phyloP scores from a whole-genome alignment of 2,888 invertebrate species.

The Megastigmus dorsalis region DNA sequence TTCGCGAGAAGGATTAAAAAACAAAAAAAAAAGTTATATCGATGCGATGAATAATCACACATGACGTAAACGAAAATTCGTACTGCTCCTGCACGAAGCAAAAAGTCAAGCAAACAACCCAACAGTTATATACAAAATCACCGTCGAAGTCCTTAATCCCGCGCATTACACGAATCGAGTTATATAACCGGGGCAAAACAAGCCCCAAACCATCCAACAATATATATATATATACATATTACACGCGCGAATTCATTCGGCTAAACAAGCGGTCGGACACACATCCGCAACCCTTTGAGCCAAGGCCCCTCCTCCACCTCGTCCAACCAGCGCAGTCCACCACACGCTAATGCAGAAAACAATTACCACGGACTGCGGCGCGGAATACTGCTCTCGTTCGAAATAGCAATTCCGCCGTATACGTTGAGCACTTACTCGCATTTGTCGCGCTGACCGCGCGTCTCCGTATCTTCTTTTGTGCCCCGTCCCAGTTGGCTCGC shows the following conservation, averaged over 20 bases:
- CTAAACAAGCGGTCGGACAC: neutral
- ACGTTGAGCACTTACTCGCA: slow-evolving; percentile 27
- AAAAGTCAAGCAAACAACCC: too few species aligned
- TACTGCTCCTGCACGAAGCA: too few species aligned
- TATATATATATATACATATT: too few species aligned
- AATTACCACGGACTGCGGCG: slow-evolving; percentile 18
- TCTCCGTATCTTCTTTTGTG: slow-evolving; percentile 20
- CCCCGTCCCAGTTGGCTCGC: too few species aligned
- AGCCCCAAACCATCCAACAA: too few species aligned
- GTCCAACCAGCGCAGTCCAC: neutral
- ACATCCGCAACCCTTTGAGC: neutral
- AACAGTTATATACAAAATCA: neutral
- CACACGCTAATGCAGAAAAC: slow-evolving; percentile 40
- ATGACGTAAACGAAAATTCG: too few species aligned
- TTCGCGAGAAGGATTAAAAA: too few species aligned
- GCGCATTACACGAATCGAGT: too few species aligned
- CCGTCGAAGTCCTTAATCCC: neutral
- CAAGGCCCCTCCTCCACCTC: too few species aligned
- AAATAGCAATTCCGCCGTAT: slow-evolving; percentile 40
- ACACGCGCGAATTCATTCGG: neutral
- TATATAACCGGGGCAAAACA: too few species aligned
- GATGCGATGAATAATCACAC: too few species aligned
- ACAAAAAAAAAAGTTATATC: too few species aligned
- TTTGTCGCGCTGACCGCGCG: slow-evolving; percentile 29
- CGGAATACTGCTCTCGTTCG: slow-evolving; percentile 22